phyloP scores from a whole-genome alignment of 2,113 vertebrate genomes.

The Prinia subflava region DNA sequence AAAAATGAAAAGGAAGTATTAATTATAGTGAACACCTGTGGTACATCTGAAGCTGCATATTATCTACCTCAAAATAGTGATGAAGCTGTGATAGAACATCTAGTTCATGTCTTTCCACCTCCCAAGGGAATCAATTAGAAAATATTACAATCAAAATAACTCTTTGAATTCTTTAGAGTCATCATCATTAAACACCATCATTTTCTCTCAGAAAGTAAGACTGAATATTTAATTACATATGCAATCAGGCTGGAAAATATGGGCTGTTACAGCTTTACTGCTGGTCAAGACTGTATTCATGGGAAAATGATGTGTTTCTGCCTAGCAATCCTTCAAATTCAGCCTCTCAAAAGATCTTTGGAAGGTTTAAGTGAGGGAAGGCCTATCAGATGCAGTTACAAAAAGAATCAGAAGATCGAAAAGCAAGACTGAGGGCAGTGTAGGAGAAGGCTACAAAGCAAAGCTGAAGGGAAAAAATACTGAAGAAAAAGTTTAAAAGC shows the following conservation, averaged over 20 bases:
- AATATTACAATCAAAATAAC: not conserved
- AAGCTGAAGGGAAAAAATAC: not conserved
- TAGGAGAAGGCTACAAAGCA: not conserved
- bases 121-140: conserved; percentile 25
- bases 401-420: not conserved
- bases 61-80: not conserved
- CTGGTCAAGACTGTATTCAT: not conserved
- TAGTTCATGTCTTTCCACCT: not conserved
- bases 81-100: not conserved
- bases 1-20: not conserved
- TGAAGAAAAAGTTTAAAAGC: not conserved
- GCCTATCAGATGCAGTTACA: not conserved
- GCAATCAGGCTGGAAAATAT: not conserved
- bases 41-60: not conserved
- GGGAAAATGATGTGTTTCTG: not conserved
- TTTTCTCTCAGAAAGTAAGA: not conserved
- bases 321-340: not conserved
- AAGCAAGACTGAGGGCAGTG: not conserved
- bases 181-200: not conserved
- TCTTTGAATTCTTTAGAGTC: not conserved
- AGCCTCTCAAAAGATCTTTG: not conserved
- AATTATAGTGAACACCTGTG: not conserved
- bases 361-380: not conserved
- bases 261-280: not conserved
- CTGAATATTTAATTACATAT: not conserved